Evolutionary conservation across 2,797 vertebrate species (phyloP), one percentile per base, ranked within the genome.

Genomic region (Pachyuromys duprasi): DNA sequence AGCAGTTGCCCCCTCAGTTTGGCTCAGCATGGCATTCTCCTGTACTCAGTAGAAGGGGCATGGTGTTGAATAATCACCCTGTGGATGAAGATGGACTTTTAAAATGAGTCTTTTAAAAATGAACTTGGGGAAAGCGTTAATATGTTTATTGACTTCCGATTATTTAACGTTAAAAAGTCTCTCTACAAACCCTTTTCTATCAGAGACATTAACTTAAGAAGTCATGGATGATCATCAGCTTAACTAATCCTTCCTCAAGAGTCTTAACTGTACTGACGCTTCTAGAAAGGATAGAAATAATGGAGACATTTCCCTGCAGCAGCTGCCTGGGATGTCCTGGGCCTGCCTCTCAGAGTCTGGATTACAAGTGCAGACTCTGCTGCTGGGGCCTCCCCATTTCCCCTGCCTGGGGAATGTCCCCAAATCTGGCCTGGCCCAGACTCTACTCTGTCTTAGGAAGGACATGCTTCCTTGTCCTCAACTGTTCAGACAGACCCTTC

Each of bases 331-430:
- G 76, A 89, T 75, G 78, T 42, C 53, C 92, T 60, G 42, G 65
- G 88, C 14, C 28, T 0, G 6, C 42, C 36, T 11, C 49, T 81
- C 20, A 18, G 6, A 70, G 26, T 80, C 84, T 72, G 60, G 20
- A 36, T 26, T 45, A 75, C 76, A 93, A 91, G 86, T 87, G 65
- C 79, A 28, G 14, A 62, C 0, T 20, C 53, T 91, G 65, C 57
- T 36, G 57, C 65, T 15, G 0, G 2, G 84, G 49, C 65, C 90
- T 95, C 82, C 62, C 74, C 45, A n/a, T 57, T 60, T 96, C 75
- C 90, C 90, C 83, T 53, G 87, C 84, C 81, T 94, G n/a, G 65
- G 74, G 79, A 96, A 93, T 4, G 78, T 92, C 81, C 93, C 95
- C 91, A 60, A 75, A 80, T 45, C 72, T 13, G 3, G 7, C 31